These are phyloP conservation scores for Periophthalmus modestus DNA, from an alignment of 2,113 vertebrate genomes.

Conservation along the genomic window DNA sequence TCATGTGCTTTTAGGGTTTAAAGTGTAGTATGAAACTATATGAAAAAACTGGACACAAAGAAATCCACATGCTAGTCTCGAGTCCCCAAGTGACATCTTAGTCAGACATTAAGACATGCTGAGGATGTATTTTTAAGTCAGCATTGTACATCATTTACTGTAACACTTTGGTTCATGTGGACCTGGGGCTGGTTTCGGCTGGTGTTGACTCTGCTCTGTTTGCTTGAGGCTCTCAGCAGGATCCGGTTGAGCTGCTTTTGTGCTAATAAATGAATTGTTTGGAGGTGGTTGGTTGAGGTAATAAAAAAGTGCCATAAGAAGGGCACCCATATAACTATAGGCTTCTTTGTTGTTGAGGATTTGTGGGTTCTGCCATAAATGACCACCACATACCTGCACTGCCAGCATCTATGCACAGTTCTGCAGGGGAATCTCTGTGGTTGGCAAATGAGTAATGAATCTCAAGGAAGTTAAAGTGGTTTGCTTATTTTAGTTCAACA, in stretches of 20 bases:
- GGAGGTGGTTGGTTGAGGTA: slow-evolving; percentile 51
- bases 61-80: background rate
- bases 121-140: background rate
- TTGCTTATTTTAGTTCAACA: background rate
- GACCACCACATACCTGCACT: background rate
- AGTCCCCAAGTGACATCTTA: background rate
- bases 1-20: too few species aligned
- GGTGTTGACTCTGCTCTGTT: slow-evolving; percentile 48
- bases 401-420: background rate
- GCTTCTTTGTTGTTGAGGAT: slow-evolving; percentile 40
- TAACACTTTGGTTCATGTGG: slow-evolving; percentile 8
- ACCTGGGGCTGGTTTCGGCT: slow-evolving; percentile 22
- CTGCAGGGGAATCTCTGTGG: background rate
- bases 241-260: slow-evolving; percentile 73
- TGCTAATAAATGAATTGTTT: slow-evolving; percentile 57
- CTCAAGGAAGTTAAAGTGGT: background rate
- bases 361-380: slow-evolving; percentile 19
- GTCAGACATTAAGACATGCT: background rate
- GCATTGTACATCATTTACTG: background rate
- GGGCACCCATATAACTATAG: slow-evolving; percentile 30
- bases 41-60: background rate
- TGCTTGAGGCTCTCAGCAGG: slow-evolving; percentile 59
- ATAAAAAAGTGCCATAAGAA: slow-evolving; percentile 45
- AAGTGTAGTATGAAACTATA: too few species aligned
- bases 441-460: background rate